These are phyloP conservation scores for Euzophera pinguis DNA, from an alignment of 2,888 invertebrate genomes.

Conservation along the genomic window DNA sequence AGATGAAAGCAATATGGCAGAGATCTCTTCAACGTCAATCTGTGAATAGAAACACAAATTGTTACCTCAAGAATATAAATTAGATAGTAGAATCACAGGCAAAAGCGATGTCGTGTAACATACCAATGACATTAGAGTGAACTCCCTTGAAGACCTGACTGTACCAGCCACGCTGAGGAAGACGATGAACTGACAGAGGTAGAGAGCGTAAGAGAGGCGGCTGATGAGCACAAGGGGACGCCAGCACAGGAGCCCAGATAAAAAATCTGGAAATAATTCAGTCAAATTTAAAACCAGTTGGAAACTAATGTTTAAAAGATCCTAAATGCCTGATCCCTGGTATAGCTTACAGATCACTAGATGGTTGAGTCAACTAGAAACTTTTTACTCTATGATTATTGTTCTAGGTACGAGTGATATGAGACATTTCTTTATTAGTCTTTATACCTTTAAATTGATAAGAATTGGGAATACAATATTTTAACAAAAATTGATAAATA, in stretches of 20 bases:
- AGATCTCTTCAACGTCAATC: slow-evolving; percentile 79
- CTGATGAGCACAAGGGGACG: slow-evolving; percentile 81
- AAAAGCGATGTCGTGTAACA: slow-evolving; percentile 27
- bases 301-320: too few species aligned
- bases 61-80: too few species aligned
- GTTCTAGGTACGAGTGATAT: too few species aligned
- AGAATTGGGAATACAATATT: too few species aligned
- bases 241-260: slow-evolving; percentile 75
- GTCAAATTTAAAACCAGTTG: background rate
- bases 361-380: too few species aligned
- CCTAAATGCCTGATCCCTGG: too few species aligned
- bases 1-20: slow-evolving; percentile 72
- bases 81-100: background rate
- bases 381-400: too few species aligned
- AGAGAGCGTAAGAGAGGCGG: slow-evolving; percentile 83
- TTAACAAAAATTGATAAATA: too few species aligned
- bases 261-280: slow-evolving; percentile 48
- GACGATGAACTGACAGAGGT: slow-evolving; percentile 82
- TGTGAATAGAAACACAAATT: slow-evolving; percentile 34
- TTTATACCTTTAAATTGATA: too few species aligned
- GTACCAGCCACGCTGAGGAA: slow-evolving; percentile 83
- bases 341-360: too few species aligned
- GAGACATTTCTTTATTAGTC: too few species aligned
- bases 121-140: slow-evolving; percentile 79
- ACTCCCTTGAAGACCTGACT: slow-evolving; percentile 80